phyloP scores from a whole-genome alignment of 30 jellyfish, hydroid and myxozoan genomes.

The Chironex yamaguchii region DNA sequence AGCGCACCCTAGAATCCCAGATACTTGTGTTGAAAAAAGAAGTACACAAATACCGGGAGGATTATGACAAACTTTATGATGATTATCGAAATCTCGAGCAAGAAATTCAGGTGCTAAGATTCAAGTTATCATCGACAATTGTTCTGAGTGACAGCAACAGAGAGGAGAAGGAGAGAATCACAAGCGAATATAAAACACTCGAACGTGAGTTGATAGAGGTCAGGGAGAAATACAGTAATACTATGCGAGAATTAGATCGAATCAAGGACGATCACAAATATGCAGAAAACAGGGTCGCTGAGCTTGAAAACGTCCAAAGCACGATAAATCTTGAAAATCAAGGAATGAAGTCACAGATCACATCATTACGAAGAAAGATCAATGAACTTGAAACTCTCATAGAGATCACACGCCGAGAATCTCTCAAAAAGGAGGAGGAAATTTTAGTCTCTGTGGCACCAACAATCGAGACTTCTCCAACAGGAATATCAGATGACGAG shows the following conservation, averaged over 20 bases:
- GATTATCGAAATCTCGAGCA: conserved; percentile 73
- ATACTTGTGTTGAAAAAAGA: conserved; percentile 78
- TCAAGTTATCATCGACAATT: conserved; percentile 60
- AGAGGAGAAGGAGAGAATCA: conserved; percentile 90
- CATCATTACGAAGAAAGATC: conserved; percentile 66
- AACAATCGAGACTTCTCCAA: conserved; percentile 48
- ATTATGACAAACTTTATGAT: conserved; percentile 54
- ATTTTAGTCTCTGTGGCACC: conserved; percentile 67
- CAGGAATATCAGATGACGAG: conserved; percentile 71
- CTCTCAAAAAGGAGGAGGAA: conserved; percentile 49
- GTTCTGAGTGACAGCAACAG: conserved; percentile 72
- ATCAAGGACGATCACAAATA: conserved; percentile 77
- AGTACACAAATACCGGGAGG: conserved; percentile 59
- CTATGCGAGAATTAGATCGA: conserved; percentile 75
- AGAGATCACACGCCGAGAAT: conserved; percentile 67
- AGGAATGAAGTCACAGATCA: conserved; percentile 65
- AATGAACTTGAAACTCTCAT: conserved; percentile 74
- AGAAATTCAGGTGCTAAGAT: conserved; percentile 71
- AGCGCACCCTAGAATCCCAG: conserved; percentile 72
- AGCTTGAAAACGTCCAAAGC: conserved; percentile 78
- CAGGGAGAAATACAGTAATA: conserved; percentile 76
- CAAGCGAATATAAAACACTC: conserved; percentile 57
- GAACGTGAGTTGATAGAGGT: conserved; percentile 78
- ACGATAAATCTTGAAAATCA: conserved; percentile 77
- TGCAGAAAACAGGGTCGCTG: conserved; percentile 77